Conservation (phyloP, 1,140 invertebrate genomes). For the Acromyrmex charruanus region DNA sequence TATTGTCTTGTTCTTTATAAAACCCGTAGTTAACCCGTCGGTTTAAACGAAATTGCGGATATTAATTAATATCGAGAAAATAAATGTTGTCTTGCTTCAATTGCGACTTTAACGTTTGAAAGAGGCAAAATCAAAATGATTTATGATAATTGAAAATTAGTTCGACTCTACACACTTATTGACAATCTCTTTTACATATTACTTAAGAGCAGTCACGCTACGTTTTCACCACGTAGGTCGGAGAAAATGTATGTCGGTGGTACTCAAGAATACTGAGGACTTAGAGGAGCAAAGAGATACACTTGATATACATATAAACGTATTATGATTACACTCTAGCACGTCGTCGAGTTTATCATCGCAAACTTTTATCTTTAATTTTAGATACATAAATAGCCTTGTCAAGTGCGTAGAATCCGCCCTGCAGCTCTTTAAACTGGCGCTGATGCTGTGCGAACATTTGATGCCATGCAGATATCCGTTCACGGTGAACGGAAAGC, state of each 20-base stretch:
- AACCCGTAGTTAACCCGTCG: background rate
- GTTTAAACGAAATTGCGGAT: conserved; percentile 36
- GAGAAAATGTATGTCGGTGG: background rate
- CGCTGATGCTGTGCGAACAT: background rate
- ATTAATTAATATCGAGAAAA: conserved; percentile 45
- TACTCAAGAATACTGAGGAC: background rate
- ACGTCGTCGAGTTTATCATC: conserved; percentile 11
- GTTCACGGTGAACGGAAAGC: conserved; percentile 45
- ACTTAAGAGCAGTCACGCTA: background rate
- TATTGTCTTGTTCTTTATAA: conserved; percentile 36
- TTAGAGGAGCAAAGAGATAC: background rate
- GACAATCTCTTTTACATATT: background rate
- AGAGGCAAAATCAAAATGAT: background rate
- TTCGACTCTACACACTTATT: background rate
- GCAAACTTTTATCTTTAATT: conserved; percentile 22
- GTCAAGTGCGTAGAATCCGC: conserved; percentile 41
- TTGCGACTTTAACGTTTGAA: background rate
- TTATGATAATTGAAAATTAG: background rate
- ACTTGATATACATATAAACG: background rate
- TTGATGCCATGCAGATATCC: conserved; percentile 37
- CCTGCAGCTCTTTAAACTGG: conserved; percentile 30
- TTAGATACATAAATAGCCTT: conserved; percentile 11
- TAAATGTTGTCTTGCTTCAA: background rate
- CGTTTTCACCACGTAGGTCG: background rate
- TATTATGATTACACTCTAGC: conserved; percentile 11